Evolutionary conservation across 2,888 invertebrate species (phyloP), one percentile per base, ranked within the genome.

Genomic region (Andrena bicolor): DNA sequence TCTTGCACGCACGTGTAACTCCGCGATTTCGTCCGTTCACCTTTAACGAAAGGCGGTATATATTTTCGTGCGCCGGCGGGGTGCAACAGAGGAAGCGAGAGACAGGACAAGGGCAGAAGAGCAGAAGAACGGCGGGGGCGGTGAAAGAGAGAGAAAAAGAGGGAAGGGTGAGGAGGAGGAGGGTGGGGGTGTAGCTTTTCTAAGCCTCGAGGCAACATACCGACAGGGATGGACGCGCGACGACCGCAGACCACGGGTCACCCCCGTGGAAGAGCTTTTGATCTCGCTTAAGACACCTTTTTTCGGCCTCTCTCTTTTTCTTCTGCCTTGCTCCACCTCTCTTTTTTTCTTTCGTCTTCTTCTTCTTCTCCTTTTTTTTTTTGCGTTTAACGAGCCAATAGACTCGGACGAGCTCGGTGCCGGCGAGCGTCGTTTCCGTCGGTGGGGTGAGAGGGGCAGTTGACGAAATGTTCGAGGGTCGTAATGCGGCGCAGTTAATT

Each of bases 1-100:
- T 75, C 80, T 85, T 86, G 86, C 84, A 86, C 84, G 89, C 89
- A 87, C 89, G 89, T 90, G 86, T 90, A 84, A 83, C 84, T 86
- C 41, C 88, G 85, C 80, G 82, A 90, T 89, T 86, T 86, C 85
- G 89, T 86, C 80, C 89, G 89, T 87, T 91, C 89, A 88, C 90
- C 90, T 91, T 91, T 89, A 91, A 91, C 90, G 88, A 87, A 80
- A 90, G 80, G 75, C 86, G 85, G 82, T 75, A 56, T 56, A 56
- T 56, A 76, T 88, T 88, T 88, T 88, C 86, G 85, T 78, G 64
- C 84, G 61, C 4, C 76, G 75, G n/a, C 32, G 70, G 71, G 30
- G 63, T 28, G 30, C 41, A 76, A 74, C 64, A 70, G 70, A 49
- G 77, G 48, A 60, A 71, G 78, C 65, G 51, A 64, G 56, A 63